Base-by-base conservation (phyloP, 1,140 invertebrate species). In the Brachionus calyciflorus region DNA sequence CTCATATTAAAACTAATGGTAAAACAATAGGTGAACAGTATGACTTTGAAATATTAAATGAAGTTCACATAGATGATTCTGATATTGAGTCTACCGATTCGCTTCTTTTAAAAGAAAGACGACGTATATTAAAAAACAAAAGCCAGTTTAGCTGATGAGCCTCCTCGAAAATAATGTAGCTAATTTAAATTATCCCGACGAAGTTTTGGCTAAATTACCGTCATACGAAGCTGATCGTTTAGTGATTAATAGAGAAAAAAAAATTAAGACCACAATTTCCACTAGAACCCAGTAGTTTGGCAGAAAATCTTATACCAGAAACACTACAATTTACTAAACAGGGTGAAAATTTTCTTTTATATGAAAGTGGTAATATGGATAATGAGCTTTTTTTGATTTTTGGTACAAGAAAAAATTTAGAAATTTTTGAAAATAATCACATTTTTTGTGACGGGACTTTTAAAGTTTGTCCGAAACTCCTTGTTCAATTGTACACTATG, bases 181-280 rank as follows among this genome's bases (percentile, higher is more conserved):
- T n/a, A 63, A 63, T 40, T 40, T 40, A 40, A 30, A 30, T 17
- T n/a, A 26, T 40, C n/a, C 4, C 1, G 57, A 63, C 17, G 28
- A 37, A 19, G n/a, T 63, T 14, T 30, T 19, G n/a, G 57, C 57
- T 40, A 63, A 63, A 19, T 30, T 63, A 26, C 57, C 57, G n/a
- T 63, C 57, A 40, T 63, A 63, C 40, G 57, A 37, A 63, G 57
- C 57, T 37, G 57, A 63, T 63, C 57, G 57, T 19, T 63, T 63
- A 17, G 57, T 63, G 19, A 63, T 63, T 63, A 40, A 40, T 37
- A 63, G 57, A 63, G 57, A 63, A 63, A 21, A 63, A 63, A 41
- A 63, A 63, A 63, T 40, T 21, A 17, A 37, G 26, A 30, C 53
- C 53, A 28, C 10, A 57, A 30, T 30, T 57, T 30, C 53, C 53